Conservation (phyloP, 2,113 vertebrate species). For the Leptodactylus fuscus region DNA sequence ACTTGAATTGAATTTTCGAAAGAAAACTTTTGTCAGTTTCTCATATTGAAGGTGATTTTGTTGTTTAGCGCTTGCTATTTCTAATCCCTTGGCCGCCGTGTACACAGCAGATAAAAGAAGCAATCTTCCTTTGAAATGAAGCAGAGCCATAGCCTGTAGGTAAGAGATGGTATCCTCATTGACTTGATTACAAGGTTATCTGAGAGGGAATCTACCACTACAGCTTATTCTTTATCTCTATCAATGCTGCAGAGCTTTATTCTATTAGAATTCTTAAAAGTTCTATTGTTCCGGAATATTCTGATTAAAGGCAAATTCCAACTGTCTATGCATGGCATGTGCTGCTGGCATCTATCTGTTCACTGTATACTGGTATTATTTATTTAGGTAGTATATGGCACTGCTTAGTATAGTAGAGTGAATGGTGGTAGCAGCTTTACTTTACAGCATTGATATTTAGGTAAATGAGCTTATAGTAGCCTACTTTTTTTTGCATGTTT, state of each 20-base stretch:
- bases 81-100: background rate
- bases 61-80: background rate
- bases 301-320: background rate
- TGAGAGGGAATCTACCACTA: constrained; percentile 25
- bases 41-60: constrained; percentile 18
- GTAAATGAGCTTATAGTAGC: too few relatives aligned
- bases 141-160: constrained; percentile 63
- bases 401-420: too few relatives aligned
- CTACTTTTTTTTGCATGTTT: too few relatives aligned
- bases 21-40: background rate
- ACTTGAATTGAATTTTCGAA: background rate
- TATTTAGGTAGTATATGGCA: too few relatives aligned
- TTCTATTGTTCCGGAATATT: background rate
- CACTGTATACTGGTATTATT: too few relatives aligned
- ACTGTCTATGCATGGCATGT: background rate
- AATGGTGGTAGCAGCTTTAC: too few relatives aligned
- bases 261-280: background rate
- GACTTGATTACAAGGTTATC: constrained; percentile 58
- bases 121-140: constrained; percentile 64
- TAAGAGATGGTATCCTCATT: constrained; percentile 54
- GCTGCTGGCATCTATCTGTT: too few relatives aligned
- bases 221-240: background rate
- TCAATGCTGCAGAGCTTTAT: background rate
- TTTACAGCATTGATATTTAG: too few relatives aligned
- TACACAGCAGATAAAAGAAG: constrained; percentile 63